A percentile compares a stretch with the other conserved stretches of the same genome.
Evolutionary conservation across 2,113 vertebrate genomes (phyloP).

Genomic region (Gallinago paraguaiae): DNA sequence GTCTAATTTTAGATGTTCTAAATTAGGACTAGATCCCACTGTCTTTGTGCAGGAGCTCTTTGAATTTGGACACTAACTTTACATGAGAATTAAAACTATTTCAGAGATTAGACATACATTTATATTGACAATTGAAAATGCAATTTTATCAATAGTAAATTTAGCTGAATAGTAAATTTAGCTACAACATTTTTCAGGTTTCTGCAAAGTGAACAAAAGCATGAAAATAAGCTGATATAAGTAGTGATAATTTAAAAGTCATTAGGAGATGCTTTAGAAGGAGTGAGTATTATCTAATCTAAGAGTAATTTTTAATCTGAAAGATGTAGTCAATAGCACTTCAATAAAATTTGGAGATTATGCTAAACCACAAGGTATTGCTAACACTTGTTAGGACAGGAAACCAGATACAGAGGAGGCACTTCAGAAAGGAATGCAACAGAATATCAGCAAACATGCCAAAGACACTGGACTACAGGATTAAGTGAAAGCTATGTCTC

Average conservation of each 20-base stretch:
- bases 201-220: background rate
- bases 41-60: background rate
- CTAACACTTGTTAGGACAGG: background rate
- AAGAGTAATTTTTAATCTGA: background rate
- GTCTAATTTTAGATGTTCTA: background rate
- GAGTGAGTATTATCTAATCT: background rate
- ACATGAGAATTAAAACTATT: background rate
- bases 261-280: background rate
- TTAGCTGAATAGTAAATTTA: background rate
- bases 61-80: background rate
- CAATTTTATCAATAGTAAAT: background rate
- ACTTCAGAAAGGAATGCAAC: background rate
- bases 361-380: background rate
- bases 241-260: background rate
- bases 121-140: background rate
- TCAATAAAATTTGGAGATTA: background rate
- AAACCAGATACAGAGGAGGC: background rate
- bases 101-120: background rate
- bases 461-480: background rate
- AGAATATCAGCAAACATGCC: background rate
- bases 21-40: background rate
- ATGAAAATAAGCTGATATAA: background rate
- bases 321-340: background rate
- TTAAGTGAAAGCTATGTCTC: background rate
- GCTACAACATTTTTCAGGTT: background rate